Evolutionary conservation across 2,888 invertebrate genomes (phyloP).

Genomic region (Saturnia japonica): DNA sequence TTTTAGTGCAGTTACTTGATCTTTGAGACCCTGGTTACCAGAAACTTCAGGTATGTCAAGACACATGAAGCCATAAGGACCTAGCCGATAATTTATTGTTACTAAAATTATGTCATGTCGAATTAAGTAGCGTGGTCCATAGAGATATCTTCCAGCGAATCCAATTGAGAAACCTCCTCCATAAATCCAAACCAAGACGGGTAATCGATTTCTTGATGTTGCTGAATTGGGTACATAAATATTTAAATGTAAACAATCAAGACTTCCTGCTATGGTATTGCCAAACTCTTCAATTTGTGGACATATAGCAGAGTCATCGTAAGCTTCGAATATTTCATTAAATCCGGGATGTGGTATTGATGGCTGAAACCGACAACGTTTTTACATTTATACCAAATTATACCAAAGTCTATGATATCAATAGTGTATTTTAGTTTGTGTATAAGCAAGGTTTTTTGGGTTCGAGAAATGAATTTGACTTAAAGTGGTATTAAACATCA

Average conservation of each 20-base stretch:
- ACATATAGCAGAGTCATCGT: slow-evolving; percentile 52
- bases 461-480: too few relatives aligned
- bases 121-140: slow-evolving; percentile 53
- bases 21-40: slow-evolving; percentile 63
- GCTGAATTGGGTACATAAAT: slow-evolving; percentile 53
- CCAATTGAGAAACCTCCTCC: slow-evolving; percentile 52
- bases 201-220: slow-evolving; percentile 41
- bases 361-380: slow-evolving; percentile 37
- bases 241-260: slow-evolving; percentile 57
- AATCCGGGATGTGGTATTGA: slow-evolving; percentile 48
- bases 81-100: slow-evolving; percentile 58
- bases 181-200: slow-evolving; percentile 57
- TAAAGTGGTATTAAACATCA: too few relatives aligned
- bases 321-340: slow-evolving; percentile 50
- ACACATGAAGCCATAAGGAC: slow-evolving; percentile 64
- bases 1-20: slow-evolving; percentile 52
- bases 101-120: slow-evolving; percentile 55
- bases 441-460: background rate
- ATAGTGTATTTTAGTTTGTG: too few relatives aligned
- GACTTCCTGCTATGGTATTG: slow-evolving; percentile 37
- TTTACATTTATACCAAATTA: background rate
- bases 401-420: background rate
- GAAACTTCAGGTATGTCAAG: slow-evolving; percentile 49
- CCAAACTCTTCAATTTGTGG: slow-evolving; percentile 51
- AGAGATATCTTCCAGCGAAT: slow-evolving; percentile 38